phyloP scores from a whole-genome alignment of 2,113 vertebrate species.

The Pseudorhombus dupliciocellatus region DNA sequence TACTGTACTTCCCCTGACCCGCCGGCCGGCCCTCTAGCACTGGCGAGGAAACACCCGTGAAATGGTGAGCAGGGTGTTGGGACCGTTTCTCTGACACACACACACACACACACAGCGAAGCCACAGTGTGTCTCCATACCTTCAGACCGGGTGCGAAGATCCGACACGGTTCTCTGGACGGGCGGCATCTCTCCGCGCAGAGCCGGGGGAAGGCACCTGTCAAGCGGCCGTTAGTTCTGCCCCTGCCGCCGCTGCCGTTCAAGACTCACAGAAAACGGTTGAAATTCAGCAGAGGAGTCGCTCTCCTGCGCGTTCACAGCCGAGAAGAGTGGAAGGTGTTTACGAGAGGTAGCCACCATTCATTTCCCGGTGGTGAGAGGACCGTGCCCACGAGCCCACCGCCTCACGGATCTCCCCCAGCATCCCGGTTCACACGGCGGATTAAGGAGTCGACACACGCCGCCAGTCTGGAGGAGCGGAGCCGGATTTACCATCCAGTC shows the following conservation, averaged over 20 bases:
- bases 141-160: constrained; percentile 89
- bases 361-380: constrained; percentile 35
- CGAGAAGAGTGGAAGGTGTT: constrained; percentile 1
- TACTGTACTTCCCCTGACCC: constrained; percentile 35
- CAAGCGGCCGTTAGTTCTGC: constrained; percentile 56
- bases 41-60: constrained; percentile 1
- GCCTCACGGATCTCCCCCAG: constrained; percentile 33
- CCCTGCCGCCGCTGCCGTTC: constrained; percentile 39
- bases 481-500: constrained; percentile 60
- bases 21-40: constrained; percentile 29
- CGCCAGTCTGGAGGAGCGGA: constrained; percentile 28
- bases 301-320: constrained; percentile 43
- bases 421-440: constrained; percentile 49
- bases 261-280: constrained; percentile 44
- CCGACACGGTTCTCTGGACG: constrained; percentile 91
- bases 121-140: constrained; percentile 79
- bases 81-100: neutral
- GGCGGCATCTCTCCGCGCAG: constrained; percentile 83
- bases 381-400: constrained; percentile 30
- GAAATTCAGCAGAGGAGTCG: constrained; percentile 43
- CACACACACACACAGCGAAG: neutral
- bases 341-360: constrained; percentile 7
- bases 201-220: constrained; percentile 80
- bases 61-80: neutral
- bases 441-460: constrained; percentile 11